A percentile compares a stretch with the other conserved stretches of the same genome.
These are phyloP conservation scores for Adelognathus sp. DNA, from an alignment of 2,888 invertebrate species.

Conservation along the genomic window DNA sequence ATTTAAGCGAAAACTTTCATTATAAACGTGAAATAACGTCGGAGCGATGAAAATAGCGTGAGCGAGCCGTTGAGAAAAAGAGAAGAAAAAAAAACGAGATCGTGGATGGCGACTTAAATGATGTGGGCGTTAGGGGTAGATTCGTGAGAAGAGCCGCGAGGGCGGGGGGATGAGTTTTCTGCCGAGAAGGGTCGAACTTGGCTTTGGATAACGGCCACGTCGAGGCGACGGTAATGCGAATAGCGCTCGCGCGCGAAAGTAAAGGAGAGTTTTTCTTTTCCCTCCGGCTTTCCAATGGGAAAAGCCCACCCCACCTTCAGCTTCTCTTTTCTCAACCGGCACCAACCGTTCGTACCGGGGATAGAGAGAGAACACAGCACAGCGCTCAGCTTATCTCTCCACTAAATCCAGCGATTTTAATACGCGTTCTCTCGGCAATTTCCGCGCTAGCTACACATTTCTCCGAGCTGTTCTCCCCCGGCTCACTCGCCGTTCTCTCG, in stretches of 20 bases:
- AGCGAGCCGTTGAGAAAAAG: conserved; percentile 48
- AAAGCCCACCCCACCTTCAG: conserved; percentile 44
- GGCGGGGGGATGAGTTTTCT: conserved; percentile 53
- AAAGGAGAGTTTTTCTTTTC: conserved; percentile 77
- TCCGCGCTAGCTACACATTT: conserved; percentile 77
- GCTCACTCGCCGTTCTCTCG: conserved; percentile 54
- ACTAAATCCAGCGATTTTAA: conserved; percentile 84
- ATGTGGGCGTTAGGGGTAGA: conserved; percentile 69
- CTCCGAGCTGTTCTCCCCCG: conserved; percentile 61
- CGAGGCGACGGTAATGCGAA: conserved; percentile 73
- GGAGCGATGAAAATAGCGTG: conserved; percentile 58
- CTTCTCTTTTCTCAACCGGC: conserved; percentile 46
- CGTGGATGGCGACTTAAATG: conserved; percentile 73
- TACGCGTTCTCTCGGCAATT: conserved; percentile 82
- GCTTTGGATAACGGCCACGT: conserved; percentile 75
- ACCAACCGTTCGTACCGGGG: conserved; percentile 54
- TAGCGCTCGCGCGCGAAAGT: conserved; percentile 66
- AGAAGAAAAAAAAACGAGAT: conserved; percentile 64
- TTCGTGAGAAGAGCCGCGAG: conserved; percentile 59
- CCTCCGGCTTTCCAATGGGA: conserved; percentile 65
- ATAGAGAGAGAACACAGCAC: conserved; percentile 58
- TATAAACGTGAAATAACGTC: conserved; percentile 30
- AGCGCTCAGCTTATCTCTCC: conserved; percentile 82
- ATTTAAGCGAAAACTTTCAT: conserved; percentile 47
- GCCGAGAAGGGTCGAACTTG: conserved; percentile 65